Base-by-base conservation (phyloP, 2,888 invertebrate genomes). In the Oligia fasciuncula region DNA sequence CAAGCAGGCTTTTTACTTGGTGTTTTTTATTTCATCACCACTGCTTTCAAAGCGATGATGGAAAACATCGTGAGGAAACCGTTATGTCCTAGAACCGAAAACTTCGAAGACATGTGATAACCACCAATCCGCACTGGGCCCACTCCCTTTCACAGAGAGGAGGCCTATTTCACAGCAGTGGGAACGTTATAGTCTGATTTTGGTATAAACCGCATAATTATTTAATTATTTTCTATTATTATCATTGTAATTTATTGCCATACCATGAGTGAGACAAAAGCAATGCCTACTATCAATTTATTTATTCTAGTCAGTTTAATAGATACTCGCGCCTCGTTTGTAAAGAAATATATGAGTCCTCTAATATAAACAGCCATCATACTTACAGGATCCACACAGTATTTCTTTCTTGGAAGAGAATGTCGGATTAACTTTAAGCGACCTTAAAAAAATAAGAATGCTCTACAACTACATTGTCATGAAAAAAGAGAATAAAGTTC, bases 381-480 rank as follows among this genome's bases (percentile, higher is more conserved):
- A 40, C n/a, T 71, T 71, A 63, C n/a, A 71, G 71, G 6, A 62
- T 71, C 63, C 71, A 43, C 13, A 71, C 62, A n/a, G 4, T 43
- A 19, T 19, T 71, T 6, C 4, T 71, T n/a, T 4, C 6, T 43
- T 17, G 14, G 89, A 89, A 2, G 86, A 89, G 49, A 77, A 79
- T 13, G 85, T 87, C 9, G 86, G 84, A 0, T 91, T 94, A 5
- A 93, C 92, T 71, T 67, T 77, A 19, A 83, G 19, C 9, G 95
- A 96, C 74, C 85, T 95, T 49, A 79, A 84, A 68, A 96, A 96
- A 91, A 91, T 96, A 79, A 89, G 89, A 85, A 93, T 94, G 93
- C 85, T 95, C 0, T 95, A 96, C 74, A 93, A 93, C 70, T 93
- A 88, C 35, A 92, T 94, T 14, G 86, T 90, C 4, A 91, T 83